A percentile compares a stretch with the other conserved stretches of the same genome.
Evolutionary conservation across 2,888 invertebrate species (phyloP).

Genomic region (Leptura quadrifasciata): DNA sequence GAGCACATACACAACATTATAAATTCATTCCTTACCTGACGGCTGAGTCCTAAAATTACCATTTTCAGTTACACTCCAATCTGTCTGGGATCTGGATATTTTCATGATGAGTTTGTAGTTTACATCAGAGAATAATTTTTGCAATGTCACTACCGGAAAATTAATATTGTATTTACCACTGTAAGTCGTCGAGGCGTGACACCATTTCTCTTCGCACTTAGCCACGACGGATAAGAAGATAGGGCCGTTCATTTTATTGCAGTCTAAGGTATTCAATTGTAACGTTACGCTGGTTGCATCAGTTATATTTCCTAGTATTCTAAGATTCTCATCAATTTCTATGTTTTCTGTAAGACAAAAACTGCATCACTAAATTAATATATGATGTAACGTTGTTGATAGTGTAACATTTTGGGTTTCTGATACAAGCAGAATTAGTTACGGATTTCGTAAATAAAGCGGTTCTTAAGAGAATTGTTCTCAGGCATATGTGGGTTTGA

Average conservation of each 20-base stretch:
- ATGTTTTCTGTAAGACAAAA: neutral
- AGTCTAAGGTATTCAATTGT: neutral
- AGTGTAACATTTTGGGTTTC: too few relatives aligned
- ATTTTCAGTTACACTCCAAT: neutral
- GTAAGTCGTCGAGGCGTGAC: slow-evolving; percentile 1
- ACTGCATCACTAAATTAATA: too few relatives aligned
- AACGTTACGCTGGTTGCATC: neutral
- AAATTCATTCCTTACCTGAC: slow-evolving; percentile 26
- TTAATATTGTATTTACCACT: neutral
- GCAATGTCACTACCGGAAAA: neutral
- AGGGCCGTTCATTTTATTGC: slow-evolving; percentile 29
- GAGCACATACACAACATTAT: too few relatives aligned
- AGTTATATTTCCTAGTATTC: neutral
- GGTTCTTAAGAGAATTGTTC: too few relatives aligned
- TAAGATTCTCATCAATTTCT: neutral
- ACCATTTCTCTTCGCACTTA: slow-evolving; percentile 35
- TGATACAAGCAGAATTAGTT: too few relatives aligned
- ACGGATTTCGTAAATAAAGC: too few relatives aligned
- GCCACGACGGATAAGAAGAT: slow-evolving; percentile 18
- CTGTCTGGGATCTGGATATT: slow-evolving; percentile 30
- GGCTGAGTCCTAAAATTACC: slow-evolving; percentile 31
- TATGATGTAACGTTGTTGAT: too few relatives aligned
- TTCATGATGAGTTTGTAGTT: slow-evolving; percentile 47
- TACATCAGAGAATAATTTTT: slow-evolving; percentile 49
- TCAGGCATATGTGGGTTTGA: too few relatives aligned